Evolutionary conservation across 2,113 vertebrate species (phyloP).

Genomic region (Nycticryphes semicollaris): DNA sequence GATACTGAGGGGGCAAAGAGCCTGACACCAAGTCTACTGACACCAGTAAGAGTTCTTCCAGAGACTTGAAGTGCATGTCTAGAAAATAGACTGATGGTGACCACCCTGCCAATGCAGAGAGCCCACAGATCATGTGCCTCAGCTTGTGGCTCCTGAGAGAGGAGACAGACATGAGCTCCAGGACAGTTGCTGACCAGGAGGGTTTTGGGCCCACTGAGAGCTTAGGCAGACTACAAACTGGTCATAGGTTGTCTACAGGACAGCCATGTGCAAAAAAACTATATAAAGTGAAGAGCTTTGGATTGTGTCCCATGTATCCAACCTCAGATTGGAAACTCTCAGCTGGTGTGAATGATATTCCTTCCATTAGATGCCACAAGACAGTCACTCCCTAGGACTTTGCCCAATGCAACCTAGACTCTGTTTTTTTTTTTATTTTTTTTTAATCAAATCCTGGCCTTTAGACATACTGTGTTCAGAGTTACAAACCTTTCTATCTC

Average conservation of each 20-base stretch:
- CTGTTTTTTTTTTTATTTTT: neutral
- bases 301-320: neutral
- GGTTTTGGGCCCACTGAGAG: neutral
- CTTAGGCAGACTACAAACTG: neutral
- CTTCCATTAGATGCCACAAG: neutral
- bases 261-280: neutral
- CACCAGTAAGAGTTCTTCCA: neutral
- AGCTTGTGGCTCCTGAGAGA: neutral
- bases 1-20: neutral
- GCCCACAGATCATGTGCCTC: neutral
- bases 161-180: neutral
- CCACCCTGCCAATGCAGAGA: neutral
- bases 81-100: neutral
- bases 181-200: neutral
- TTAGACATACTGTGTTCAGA: neutral
- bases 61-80: neutral
- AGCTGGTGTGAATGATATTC: neutral
- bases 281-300: neutral
- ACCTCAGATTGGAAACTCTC: neutral
- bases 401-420: neutral
- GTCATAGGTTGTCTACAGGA: neutral
- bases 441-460: neutral
- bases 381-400: neutral
- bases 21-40: neutral
- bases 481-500: neutral